Conservation (phyloP, 2,888 invertebrate genomes). For the Nesidiocoris tenuis region DNA sequence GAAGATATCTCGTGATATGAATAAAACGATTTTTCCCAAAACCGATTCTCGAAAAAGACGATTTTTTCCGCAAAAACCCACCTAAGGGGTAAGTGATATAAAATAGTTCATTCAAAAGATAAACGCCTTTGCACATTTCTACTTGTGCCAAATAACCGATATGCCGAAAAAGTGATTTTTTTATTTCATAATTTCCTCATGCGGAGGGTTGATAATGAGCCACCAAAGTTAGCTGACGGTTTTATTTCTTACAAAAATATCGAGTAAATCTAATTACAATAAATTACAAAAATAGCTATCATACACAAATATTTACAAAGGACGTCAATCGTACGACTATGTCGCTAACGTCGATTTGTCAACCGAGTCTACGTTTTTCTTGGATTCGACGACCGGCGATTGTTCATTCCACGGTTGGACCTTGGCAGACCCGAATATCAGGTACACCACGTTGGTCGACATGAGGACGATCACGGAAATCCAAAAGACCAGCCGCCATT, state of each 20-base stretch:
- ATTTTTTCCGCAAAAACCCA: too few species aligned
- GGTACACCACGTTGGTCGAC: constrained; percentile 67
- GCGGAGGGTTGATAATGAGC: too few species aligned
- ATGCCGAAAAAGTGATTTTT: too few species aligned
- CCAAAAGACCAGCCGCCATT: constrained; percentile 81
- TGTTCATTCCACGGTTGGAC: constrained; percentile 72
- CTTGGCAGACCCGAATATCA: constrained; percentile 70
- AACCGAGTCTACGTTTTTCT: constrained; percentile 7
- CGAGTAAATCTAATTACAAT: constrained; percentile 17
- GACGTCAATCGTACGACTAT: too few species aligned
- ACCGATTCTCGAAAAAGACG: too few species aligned
- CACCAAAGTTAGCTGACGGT: too few species aligned
- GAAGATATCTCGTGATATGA: constrained; percentile 1
- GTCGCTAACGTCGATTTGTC: constrained; percentile 10
- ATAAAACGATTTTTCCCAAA: background rate
- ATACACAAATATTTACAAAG: constrained; percentile 12
- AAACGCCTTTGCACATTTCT: too few species aligned
- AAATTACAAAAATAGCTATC: constrained; percentile 12
- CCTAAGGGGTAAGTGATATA: too few species aligned
- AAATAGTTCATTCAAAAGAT: too few species aligned
- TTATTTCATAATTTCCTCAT: too few species aligned
- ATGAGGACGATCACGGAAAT: constrained; percentile 70
- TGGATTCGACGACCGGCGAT: background rate
- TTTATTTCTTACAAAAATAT: background rate
- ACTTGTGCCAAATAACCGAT: too few species aligned